These are phyloP conservation scores for Spinus pinus DNA, from an alignment of 2,797 vertebrate species.

Conservation along the genomic window DNA sequence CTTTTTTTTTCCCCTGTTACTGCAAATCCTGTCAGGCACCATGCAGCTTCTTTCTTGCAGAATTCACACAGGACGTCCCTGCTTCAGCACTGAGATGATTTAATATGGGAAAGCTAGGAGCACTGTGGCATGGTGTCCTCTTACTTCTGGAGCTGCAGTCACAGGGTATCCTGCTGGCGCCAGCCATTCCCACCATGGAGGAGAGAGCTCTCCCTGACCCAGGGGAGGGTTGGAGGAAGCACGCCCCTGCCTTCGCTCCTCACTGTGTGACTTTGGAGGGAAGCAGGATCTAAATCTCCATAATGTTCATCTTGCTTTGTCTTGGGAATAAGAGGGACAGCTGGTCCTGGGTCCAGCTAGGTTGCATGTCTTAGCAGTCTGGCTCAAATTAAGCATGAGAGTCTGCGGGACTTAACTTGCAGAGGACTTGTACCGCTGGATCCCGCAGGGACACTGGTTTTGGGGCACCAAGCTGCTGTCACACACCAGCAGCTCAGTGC, in stretches of 20 bases:
- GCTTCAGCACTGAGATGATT: not conserved
- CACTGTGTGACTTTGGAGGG: not conserved
- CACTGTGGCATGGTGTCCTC: accelerated
- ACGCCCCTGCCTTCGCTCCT: accelerated
- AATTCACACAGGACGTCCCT: not conserved
- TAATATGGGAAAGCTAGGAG: not conserved
- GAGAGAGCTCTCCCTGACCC: not conserved
- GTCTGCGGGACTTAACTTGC: not conserved
- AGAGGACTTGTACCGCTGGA: not conserved
- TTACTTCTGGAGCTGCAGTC: not conserved
- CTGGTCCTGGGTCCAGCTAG: not conserved
- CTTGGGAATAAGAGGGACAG: not conserved
- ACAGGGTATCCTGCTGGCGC: not conserved
- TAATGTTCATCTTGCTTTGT: not conserved
- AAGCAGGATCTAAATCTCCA: not conserved
- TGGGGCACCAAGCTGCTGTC: not conserved
- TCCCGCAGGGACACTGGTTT: not conserved
- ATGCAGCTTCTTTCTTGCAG: not conserved
- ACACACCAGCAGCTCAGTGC: not conserved
- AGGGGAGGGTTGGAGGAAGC: not conserved
- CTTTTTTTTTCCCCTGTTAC: not conserved
- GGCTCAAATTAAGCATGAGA: not conserved
- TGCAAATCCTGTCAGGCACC: not conserved
- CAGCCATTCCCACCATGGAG: not conserved
- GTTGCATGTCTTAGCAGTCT: not conserved